phyloP scores from a whole-genome alignment of 2,113 vertebrate genomes.

The Mellivora capensis region DNA sequence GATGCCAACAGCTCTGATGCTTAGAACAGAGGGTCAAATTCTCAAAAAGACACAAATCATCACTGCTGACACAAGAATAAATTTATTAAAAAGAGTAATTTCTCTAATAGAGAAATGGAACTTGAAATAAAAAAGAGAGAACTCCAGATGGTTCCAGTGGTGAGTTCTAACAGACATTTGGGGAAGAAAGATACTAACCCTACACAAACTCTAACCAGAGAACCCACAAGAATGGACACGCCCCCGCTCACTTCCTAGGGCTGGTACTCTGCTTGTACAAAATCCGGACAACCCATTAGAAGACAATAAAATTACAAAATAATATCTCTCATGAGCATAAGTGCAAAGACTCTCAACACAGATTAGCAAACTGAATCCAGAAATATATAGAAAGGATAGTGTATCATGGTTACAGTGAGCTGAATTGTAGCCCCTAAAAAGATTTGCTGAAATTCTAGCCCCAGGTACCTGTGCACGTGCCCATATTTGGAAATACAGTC shows the following conservation, averaged over 20 bases:
- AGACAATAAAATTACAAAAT: not conserved
- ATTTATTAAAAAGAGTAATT: not conserved
- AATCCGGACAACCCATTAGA: no score
- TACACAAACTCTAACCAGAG: not conserved
- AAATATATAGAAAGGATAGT: not conserved
- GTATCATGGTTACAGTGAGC: no score
- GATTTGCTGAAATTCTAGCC: not conserved
- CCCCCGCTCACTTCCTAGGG: no score
- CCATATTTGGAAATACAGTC: not conserved
- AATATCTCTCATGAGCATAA: not conserved
- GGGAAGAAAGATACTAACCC: not conserved
- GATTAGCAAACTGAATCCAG: not conserved
- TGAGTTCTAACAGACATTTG: no score
- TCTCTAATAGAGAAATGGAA: not conserved
- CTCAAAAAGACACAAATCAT: not conserved
- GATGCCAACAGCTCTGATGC: not conserved
- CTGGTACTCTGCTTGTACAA: accelerated
- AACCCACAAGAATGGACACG: not conserved
- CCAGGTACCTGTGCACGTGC: not conserved
- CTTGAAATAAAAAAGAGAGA: not conserved
- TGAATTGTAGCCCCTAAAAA: not conserved
- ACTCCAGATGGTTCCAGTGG: not conserved
- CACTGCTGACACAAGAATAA: no score
- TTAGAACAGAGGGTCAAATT: not conserved
- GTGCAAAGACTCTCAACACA: not conserved